Percentiles rank a stretch among this genome's conserved stretches.
These are phyloP conservation scores for Scomber scombrus DNA, from an alignment of 2,113 vertebrate genomes.

Conservation along the genomic window DNA sequence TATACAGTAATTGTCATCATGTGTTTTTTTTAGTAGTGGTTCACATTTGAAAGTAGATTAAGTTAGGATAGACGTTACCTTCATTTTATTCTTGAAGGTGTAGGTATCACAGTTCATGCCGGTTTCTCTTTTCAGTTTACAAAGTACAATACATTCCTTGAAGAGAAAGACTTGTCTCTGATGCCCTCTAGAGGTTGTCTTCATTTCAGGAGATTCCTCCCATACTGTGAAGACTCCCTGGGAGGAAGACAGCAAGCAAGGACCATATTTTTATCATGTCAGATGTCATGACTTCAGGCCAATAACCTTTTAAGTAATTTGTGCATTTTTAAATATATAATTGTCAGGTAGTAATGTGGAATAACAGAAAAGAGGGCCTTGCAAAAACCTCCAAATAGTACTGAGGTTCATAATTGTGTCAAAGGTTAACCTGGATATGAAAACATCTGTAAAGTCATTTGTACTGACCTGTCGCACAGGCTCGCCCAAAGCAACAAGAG, in stretches of 20 bases:
- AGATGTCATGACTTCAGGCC: background rate
- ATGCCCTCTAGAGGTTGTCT: constrained; percentile 93
- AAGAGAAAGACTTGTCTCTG: constrained; percentile 97
- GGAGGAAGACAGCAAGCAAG: background rate
- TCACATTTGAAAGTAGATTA: background rate
- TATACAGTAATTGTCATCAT: background rate
- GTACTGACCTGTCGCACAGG: constrained; percentile 91
- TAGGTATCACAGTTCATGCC: constrained; percentile 89
- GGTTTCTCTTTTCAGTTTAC: constrained; percentile 91
- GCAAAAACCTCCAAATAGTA: background rate
- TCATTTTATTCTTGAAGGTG: constrained; percentile 97
- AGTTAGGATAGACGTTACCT: constrained; percentile 81
- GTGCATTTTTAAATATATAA: too few relatives aligned
- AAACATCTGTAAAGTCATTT: background rate
- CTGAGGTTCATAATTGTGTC: background rate
- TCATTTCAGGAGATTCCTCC: constrained; percentile 93
- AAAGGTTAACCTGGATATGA: background rate
- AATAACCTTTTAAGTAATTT: background rate
- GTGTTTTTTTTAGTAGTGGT: background rate
- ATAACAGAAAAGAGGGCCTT: too few relatives aligned
- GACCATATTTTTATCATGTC: background rate
- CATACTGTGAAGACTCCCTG: constrained; percentile 95
- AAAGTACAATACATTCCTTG: constrained; percentile 93
- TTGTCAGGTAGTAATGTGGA: too few relatives aligned
- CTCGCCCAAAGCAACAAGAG: constrained; percentile 92